Base-by-base conservation (phyloP, 2,113 vertebrate genomes). In the Anoplopoma fimbria region DNA sequence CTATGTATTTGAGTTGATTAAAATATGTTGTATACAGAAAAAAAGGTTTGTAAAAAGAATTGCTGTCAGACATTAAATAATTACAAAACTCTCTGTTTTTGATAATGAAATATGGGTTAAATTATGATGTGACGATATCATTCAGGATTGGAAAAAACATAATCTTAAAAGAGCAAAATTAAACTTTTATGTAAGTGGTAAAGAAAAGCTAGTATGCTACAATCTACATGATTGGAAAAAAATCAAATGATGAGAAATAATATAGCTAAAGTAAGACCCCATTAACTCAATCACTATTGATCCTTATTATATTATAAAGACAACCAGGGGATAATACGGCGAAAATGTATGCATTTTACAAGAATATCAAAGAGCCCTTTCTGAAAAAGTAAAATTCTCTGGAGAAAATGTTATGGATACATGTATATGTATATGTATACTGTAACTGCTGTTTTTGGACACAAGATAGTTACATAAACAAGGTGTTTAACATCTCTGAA, bases 401-500 rank as follows among this genome's bases (percentile, higher is more conserved):
- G 6, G 17, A 19, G 45, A 21, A 53, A n/a, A 53, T n/a, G 23
- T 53, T 53, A n/a, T 9, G 15, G 17, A 47, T 47, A 17, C 4
- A 47, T 47, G 25, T 55, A 25, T 58, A n/a, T 57, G 15, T 29
- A 15, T 10, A 29, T 9, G 0, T 53, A 21, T 13, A 31, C 62
- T 42, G 25, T 58, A 15, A 13, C 25, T 58, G 25, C 55, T 5
- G 7, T 61, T 45, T 19, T 61, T 61, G 68, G 19, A 65, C 15
- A 36, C 19, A 34, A 34, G 23, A 21, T 29, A 25, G 8, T 36
- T 51, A 4, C 65, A 60, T 25, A 19, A 69, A 34, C 23, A 33
- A 19, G 27, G 9, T 47, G 23, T 49, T 79, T 36, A 8, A 19
- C 40, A 69, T 61, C 19, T 69, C 33, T 76, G 64, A 75, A 60